Conservation (phyloP, 2,888 invertebrate species). For the Apocheima hispidaria region DNA sequence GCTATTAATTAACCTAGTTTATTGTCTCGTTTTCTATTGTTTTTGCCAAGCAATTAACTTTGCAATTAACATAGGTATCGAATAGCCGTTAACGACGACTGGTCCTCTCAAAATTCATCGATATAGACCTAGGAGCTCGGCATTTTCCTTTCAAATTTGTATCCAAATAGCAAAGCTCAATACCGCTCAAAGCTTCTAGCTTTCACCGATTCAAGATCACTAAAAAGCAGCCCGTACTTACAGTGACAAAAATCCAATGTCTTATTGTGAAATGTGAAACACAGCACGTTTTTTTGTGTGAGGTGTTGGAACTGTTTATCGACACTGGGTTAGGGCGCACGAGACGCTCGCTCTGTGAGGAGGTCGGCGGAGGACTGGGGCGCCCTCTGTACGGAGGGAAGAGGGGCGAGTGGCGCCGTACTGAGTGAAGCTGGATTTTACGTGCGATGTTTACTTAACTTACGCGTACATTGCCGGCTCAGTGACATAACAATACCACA, state of each 20-base stretch:
- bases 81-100: not conserved
- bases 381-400: slow-evolving; percentile 65
- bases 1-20: slow-evolving; percentile 40
- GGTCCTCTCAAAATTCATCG: slow-evolving; percentile 22
- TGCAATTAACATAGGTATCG: slow-evolving; percentile 1
- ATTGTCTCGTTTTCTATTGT: slow-evolving; percentile 34
- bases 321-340: slow-evolving; percentile 63
- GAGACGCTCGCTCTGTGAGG: slow-evolving; percentile 57
- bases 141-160: slow-evolving; percentile 60
- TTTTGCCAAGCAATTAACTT: slow-evolving; percentile 29
- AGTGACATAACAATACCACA: not conserved
- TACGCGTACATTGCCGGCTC: slow-evolving; percentile 60
- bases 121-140: slow-evolving; percentile 37
- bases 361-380: slow-evolving; percentile 73
- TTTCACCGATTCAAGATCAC: slow-evolving; percentile 54
- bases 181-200: slow-evolving; percentile 43
- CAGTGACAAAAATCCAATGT: slow-evolving; percentile 73
- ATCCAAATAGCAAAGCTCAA: slow-evolving; percentile 3
- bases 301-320: slow-evolving; percentile 49
- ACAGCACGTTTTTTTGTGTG: slow-evolving; percentile 76
- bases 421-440: slow-evolving; percentile 44
- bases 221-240: slow-evolving; percentile 61
- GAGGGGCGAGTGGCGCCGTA: slow-evolving; percentile 70
- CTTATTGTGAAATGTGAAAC: slow-evolving; percentile 61
- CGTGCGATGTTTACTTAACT: slow-evolving; percentile 61